Conservation (phyloP, 2,797 vertebrate species). For the Squalus acanthias region DNA sequence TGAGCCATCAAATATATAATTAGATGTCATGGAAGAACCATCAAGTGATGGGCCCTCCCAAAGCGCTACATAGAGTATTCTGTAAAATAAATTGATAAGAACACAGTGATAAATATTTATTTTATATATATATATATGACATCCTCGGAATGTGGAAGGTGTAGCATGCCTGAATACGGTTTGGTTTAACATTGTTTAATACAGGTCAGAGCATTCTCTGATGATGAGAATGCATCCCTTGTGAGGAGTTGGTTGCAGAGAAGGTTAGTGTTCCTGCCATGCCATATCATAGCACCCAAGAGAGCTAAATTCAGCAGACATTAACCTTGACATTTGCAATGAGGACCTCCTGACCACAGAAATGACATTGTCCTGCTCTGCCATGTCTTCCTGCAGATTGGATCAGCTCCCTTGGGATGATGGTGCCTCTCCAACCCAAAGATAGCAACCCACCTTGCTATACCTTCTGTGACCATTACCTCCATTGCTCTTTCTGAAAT, state of each 20-base stretch:
- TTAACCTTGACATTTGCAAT: neutral
- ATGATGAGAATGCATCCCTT: neutral
- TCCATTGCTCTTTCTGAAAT: neutral
- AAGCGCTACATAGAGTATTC: neutral
- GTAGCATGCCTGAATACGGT: neutral
- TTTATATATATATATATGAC: too few species aligned
- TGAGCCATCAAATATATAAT: neutral
- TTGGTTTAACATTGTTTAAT: neutral
- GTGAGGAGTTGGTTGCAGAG: neutral
- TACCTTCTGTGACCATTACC: too few species aligned
- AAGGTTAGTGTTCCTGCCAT: neutral
- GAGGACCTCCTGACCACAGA: neutral
- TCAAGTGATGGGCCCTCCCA: neutral
- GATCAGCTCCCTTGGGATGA: neutral
- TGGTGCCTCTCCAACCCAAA: too few species aligned
- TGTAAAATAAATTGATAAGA: neutral
- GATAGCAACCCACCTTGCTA: neutral
- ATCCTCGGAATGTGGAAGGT: too few species aligned
- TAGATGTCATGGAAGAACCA: neutral
- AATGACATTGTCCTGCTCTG: neutral
- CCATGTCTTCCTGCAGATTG: neutral
- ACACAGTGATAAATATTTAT: too few species aligned
- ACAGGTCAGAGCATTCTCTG: neutral
- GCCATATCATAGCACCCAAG: neutral
- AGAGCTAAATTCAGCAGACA: neutral